phyloP scores from a whole-genome alignment of 2,888 invertebrate genomes.

The Nemotelus nigrinus region DNA sequence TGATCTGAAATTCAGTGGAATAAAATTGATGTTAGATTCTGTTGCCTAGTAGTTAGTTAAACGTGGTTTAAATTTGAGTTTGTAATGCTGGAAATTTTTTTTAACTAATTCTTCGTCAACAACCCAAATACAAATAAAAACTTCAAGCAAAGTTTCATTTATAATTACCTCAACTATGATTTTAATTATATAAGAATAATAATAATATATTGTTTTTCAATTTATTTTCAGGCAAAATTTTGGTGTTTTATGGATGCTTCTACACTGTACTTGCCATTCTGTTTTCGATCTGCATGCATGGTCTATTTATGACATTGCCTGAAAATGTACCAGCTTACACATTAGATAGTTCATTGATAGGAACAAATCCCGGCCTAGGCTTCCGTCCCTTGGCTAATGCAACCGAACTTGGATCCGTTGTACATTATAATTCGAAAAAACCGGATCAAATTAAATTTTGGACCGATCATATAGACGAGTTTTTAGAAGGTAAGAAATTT shows the following conservation, averaged over 20 bases:
- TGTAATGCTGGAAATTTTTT: no score
- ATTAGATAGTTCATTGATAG: constrained; percentile 80
- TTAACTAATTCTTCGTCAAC: no score
- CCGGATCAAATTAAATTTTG: constrained; percentile 67
- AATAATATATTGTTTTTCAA: constrained; percentile 41
- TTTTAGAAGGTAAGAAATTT: constrained; percentile 68
- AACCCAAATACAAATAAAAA: neutral
- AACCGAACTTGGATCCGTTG: constrained; percentile 70
- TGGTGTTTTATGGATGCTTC: constrained; percentile 88
- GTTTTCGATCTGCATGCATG: constrained; percentile 87
- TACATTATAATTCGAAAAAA: constrained; percentile 70
- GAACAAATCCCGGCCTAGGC: constrained; percentile 72
- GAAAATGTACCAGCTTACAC: constrained; percentile 79
- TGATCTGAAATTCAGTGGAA: no score
- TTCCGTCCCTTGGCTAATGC: constrained; percentile 70
- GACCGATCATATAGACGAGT: constrained; percentile 68
- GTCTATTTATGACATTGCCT: constrained; percentile 77
- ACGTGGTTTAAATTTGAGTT: no score
- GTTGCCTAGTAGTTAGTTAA: no score
- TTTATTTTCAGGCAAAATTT: constrained; percentile 77
- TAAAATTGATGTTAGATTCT: no score
- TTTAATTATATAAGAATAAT: neutral
- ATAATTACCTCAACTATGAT: neutral
- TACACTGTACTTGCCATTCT: constrained; percentile 84
- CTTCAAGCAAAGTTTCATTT: neutral